Base-by-base conservation (phyloP, 2,113 vertebrate species). In the Zingel zingel region DNA sequence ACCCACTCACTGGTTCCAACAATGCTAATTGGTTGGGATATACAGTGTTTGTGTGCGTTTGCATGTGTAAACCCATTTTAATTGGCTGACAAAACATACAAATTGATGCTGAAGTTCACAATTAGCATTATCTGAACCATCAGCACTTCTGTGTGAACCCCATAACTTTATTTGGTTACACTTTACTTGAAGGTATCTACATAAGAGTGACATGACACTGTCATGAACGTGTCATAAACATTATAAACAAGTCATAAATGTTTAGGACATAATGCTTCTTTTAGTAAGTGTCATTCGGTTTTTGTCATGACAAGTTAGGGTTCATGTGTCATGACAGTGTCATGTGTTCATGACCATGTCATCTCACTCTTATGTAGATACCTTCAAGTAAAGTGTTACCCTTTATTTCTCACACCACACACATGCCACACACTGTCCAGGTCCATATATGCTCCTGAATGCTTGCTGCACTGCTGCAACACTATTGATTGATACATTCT, bases 401-500 rank as follows among this genome's bases (percentile, higher is more conserved):
- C 63, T 53, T 77, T 83, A 21, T 27, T n/a, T 80, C 23, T 47
- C 59, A 39, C 36, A 27, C 18, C 15, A 25, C 48, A 56, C 27
- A 50, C 61, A 33, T 30, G 23, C 59, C 54, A 81, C 66, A 68
- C 13, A 23, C 9, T 2, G 36, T 69, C 56, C 59, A 69, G n/a
- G 33, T 33, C 75, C 45, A 18, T 63, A 18, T 48, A 21, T 50
- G 21, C 6, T 48, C 36, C 66, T 71, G 75, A 23, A 45, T 58
- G 23, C 36, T 39, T 76, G 58, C 83, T 80, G 82, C 72, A 57
- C 65, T 74, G 82, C 74, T 70, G 81, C 68, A 0, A 61, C 33
- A 47, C 25, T 62, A 57, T 39, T 65, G 68, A 88, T 66, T 57
- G 59, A 83, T 86, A 78, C 56, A 77, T 89, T 82, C 36, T 83